phyloP scores from a whole-genome alignment of 2,888 invertebrate genomes.

The Drosophila formosana region DNA sequence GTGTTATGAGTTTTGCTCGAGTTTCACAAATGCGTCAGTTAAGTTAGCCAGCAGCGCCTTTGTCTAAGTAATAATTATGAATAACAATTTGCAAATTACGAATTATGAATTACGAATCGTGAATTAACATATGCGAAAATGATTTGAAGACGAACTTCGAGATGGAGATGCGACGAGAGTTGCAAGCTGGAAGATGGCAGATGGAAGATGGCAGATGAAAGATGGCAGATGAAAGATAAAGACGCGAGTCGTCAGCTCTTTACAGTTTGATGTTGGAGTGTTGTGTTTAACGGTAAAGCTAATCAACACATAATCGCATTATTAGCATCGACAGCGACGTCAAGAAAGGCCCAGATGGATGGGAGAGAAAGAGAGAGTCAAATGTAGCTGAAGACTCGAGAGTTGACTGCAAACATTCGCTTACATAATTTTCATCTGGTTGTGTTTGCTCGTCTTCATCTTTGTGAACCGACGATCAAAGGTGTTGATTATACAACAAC shows the following conservation, averaged over 20 bases:
- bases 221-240: conserved; percentile 11
- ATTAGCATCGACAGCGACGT: conserved; percentile 54
- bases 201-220: not conserved
- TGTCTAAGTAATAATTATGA: conserved; percentile 27
- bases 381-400: conserved; percentile 12
- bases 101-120: conserved; percentile 22
- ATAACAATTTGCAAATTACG: conserved; percentile 16
- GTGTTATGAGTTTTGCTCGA: not conserved
- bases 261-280: conserved; percentile 43
- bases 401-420: conserved; percentile 23
- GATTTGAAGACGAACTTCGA: not conserved
- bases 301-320: conserved; percentile 74
- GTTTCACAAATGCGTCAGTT: conserved; percentile 2
- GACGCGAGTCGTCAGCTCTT: conserved; percentile 19
- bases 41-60: conserved; percentile 1
- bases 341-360: conserved; percentile 32
- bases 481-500: conserved; percentile 27
- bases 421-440: conserved; percentile 31
- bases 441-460: conserved; percentile 19
- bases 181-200: not conserved
- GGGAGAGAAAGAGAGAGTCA: not conserved
- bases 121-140: conserved; percentile 34
- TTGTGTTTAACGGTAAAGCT: conserved; percentile 59
- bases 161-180: not conserved
- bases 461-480: conserved; percentile 15